phyloP scores from a whole-genome alignment of 2,797 vertebrate genomes.

The Melanotaenia parkinsoni region DNA sequence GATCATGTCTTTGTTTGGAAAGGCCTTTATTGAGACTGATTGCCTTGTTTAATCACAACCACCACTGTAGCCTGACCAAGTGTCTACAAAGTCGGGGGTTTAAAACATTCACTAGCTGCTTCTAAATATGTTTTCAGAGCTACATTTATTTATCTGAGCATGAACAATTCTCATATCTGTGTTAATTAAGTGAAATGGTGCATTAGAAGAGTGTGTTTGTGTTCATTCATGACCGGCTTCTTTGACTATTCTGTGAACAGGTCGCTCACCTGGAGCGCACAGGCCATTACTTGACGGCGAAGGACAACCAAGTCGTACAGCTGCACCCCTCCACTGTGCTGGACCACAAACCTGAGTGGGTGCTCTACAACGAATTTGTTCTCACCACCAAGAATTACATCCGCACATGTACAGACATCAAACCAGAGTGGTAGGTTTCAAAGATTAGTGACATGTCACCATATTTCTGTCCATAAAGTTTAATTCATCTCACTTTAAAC shows the following conservation, averaged over 20 bases:
- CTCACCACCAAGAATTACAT: slow-evolving; percentile 99
- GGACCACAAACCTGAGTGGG: slow-evolving; percentile 99
- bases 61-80: slow-evolving; percentile 53
- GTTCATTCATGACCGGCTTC: background rate
- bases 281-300: slow-evolving; percentile 97
- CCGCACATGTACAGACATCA: slow-evolving; percentile 97
- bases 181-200: background rate
- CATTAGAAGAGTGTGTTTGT: background rate
- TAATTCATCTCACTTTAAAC: background rate
- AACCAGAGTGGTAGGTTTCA: slow-evolving; percentile 93
- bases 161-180: slow-evolving; percentile 4
- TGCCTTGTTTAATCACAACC: slow-evolving; percentile 79
- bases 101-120: slow-evolving; percentile 15
- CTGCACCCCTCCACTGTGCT: slow-evolving; percentile 98
- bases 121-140: slow-evolving; percentile 20
- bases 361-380: slow-evolving; percentile 98
- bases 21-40: slow-evolving; percentile 83
- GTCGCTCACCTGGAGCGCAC: slow-evolving; percentile 97
- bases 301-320: slow-evolving; percentile 99
- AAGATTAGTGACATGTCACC: background rate
- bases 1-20: slow-evolving; percentile 78
- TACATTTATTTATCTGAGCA: slow-evolving; percentile 8
- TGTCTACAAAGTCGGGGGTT: slow-evolving; percentile 10
- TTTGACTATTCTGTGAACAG: slow-evolving; percentile 71
- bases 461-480: background rate